These are phyloP conservation scores for Bombus haemorrhoidalis DNA, from an alignment of 1,140 invertebrate species.

Conservation along the genomic window DNA sequence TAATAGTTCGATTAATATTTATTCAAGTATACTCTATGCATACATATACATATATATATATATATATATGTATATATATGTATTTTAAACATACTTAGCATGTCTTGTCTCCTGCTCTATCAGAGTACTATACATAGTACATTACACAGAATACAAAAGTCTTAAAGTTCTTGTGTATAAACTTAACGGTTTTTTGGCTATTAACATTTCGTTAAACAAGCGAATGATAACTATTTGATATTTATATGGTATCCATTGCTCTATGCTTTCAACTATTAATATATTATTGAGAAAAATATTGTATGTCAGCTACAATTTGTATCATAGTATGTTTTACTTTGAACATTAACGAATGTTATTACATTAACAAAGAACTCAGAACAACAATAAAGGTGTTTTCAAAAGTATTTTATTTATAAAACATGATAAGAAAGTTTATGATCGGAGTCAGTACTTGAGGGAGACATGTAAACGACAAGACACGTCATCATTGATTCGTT, in stretches of 20 bases:
- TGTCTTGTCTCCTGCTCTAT: neutral
- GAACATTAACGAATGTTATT: too few species aligned
- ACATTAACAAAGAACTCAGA: neutral
- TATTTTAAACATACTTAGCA: neutral
- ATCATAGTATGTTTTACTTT: neutral
- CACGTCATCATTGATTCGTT: conserved; percentile 17
- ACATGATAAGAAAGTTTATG: neutral
- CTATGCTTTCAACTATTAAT: neutral
- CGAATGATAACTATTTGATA: neutral
- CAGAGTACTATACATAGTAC: neutral
- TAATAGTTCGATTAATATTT: neutral
- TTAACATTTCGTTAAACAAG: neutral
- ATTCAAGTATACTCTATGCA: neutral
- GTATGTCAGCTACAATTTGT: neutral
- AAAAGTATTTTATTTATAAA: neutral
- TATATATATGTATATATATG: too few species aligned
- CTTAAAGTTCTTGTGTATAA: neutral
- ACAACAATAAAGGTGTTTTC: neutral
- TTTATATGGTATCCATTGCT: neutral
- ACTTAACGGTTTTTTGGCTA: neutral
- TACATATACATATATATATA: neutral
- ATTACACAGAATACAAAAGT: neutral
- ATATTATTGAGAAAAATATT: neutral
- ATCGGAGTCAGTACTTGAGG: neutral
- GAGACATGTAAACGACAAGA: neutral